Base-by-base conservation (phyloP, 2,113 vertebrate genomes). In the Rhodinocichla rosea region DNA sequence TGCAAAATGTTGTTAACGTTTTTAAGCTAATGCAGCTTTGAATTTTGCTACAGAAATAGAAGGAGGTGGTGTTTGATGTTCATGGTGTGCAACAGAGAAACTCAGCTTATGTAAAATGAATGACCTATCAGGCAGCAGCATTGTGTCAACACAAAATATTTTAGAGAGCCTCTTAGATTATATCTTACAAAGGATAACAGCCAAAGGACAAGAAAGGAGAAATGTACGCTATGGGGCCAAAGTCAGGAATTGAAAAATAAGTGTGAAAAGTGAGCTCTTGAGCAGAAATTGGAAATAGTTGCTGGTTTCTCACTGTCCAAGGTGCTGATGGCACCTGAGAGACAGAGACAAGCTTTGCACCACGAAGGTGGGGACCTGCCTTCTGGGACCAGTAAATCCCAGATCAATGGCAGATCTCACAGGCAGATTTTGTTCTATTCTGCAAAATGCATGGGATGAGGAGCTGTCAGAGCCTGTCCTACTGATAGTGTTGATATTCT, bases 231-330 rank as follows among this genome's bases (percentile, higher is more conserved):
- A 3, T 17, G 19, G 21, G 3, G 9, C 21, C 32, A 26, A 77
- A 56, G 32, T 6, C 2, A 2, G 23, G 21, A 73, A 50, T 65
- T 59, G 39, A 92, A 71, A 85, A 50, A 8, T 15, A 19, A n/a
- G 11, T n/a, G 20, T 64, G 50, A 35, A 56, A 96, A 87, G 15
- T 42, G 49, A n/a, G 18, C 89, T 91, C 8, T 52, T 49, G n/a
- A n/a, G 20, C 18, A 55, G 64, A 59, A 70, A 32, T 59, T 57
- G 27, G 23, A 50, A 67, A 24, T 47, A 28, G 10, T 81, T 78
- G 11, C 47, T 70, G 12, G 11, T 42, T 89, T 87, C 81, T 69
- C 94, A 71, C 90, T 94, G 92, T 96, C 95, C 94, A 89, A 73
- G 87, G 94, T 95, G 80, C 91, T 95, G 84, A 86, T 93, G 77